Percentiles rank a stretch among this genome's conserved stretches.
Conservation (phyloP, 2,113 vertebrate species). For the Misgurnus mizolepis region DNA sequence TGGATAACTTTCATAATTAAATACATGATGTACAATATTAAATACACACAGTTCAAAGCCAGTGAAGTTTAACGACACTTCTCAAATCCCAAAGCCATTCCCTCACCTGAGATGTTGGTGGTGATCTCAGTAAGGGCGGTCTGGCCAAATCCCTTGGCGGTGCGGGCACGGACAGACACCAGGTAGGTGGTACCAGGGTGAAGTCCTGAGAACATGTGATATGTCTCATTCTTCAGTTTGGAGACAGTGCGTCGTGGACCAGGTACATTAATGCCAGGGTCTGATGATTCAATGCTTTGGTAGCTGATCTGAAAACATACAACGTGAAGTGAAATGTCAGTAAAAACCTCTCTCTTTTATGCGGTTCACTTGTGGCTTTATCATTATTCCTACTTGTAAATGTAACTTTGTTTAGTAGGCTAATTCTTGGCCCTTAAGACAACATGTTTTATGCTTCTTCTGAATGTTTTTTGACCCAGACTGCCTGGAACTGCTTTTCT, state of each 20-base stretch:
- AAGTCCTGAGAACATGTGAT: constrained; percentile 93
- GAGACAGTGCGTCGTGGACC: constrained; percentile 89
- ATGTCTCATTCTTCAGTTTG: constrained; percentile 94
- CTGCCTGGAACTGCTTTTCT: too few relatives aligned
- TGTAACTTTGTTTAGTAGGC: too few relatives aligned
- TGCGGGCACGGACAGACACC: constrained; percentile 90
- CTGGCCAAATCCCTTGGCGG: constrained; percentile 91
- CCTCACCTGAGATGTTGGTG: constrained; percentile 92
- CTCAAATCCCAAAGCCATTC: not conserved
- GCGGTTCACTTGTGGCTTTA: too few relatives aligned
- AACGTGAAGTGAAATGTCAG: not conserved
- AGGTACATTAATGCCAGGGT: constrained; percentile 87
- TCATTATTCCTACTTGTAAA: too few relatives aligned
- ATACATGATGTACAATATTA: not conserved
- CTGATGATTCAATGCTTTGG: constrained; percentile 93
- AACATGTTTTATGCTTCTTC: too few relatives aligned
- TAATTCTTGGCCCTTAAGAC: too few relatives aligned
- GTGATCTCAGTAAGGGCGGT: constrained; percentile 92
- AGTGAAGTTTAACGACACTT: not conserved
- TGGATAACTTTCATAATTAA: not conserved
- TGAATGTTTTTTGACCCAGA: too few relatives aligned
- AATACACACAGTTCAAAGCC: not conserved
- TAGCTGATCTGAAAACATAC: constrained; percentile 84
- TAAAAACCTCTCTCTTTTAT: not conserved
- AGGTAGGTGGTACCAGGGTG: constrained; percentile 95